phyloP scores from a whole-genome alignment of 2,888 invertebrate genomes.

The Drosophila flavopinicola region DNA sequence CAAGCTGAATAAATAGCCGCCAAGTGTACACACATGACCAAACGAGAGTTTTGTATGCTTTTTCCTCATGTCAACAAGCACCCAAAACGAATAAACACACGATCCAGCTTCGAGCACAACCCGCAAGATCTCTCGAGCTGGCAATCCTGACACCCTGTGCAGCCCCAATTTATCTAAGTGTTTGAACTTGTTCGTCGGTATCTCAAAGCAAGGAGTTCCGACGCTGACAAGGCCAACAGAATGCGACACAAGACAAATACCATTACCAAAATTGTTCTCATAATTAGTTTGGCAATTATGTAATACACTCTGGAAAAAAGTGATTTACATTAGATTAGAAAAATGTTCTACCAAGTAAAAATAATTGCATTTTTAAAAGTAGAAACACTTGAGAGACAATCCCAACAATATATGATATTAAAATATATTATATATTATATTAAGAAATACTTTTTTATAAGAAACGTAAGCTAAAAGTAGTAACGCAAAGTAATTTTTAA shows the following conservation, averaged over 20 bases:
- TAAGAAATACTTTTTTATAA: no score
- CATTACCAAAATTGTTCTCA: constrained; percentile 59
- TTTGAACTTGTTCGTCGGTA: constrained; percentile 37
- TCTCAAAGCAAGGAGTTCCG: constrained; percentile 33
- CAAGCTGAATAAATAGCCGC: constrained; percentile 69
- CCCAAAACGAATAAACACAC: constrained; percentile 50
- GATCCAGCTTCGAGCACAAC: constrained; percentile 9
- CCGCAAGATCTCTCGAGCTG: constrained; percentile 18
- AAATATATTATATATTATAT: no score
- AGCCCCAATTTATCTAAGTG: constrained; percentile 45
- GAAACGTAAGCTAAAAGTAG: no score
- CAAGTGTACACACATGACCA: constrained; percentile 57
- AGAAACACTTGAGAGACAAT: no score
- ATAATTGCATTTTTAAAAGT: no score
- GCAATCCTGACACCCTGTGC: constrained; percentile 18
- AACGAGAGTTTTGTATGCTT: constrained; percentile 53
- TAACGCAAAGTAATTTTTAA: no score
- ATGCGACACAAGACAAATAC: constrained; percentile 48
- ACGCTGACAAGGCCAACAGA: constrained; percentile 31
- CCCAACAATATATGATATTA: no score
- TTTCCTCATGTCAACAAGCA: constrained; percentile 51
- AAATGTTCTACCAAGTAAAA: no score
- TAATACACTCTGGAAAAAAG: neutral
- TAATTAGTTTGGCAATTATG: constrained; percentile 55
- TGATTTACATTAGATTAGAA: no score